Percentiles rank a stretch among this genome's conserved stretches.
Evolutionary conservation across 2,888 invertebrate genomes (phyloP).

Genomic region (Dryococelus australis): DNA sequence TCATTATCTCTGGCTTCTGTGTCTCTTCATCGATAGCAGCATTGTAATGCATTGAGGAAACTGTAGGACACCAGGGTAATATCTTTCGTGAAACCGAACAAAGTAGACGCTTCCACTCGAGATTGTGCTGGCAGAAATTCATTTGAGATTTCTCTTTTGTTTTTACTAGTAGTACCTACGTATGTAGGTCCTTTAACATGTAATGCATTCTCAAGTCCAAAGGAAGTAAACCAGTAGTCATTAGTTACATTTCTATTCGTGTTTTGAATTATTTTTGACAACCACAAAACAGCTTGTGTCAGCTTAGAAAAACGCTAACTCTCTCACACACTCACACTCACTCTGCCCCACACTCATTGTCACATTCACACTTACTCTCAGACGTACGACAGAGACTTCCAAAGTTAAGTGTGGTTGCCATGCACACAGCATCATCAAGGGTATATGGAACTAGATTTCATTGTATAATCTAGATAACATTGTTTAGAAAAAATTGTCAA

Average conservation of each 20-base stretch:
- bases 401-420: no score
- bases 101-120: constrained; percentile 41
- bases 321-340: neutral
- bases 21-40: constrained; percentile 37
- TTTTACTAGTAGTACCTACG: neutral
- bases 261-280: neutral
- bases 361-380: no score
- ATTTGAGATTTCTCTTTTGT: constrained; percentile 46
- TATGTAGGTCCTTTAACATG: neutral
- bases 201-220: neutral
- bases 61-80: constrained; percentile 44
- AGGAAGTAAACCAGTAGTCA: neutral
- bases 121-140: constrained; percentile 49
- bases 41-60: constrained; percentile 39
- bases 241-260: neutral
- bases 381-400: no score
- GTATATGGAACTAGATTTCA: no score
- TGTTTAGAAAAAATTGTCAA: no score
- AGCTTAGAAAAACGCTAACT: neutral
- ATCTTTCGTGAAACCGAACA: constrained; percentile 48
- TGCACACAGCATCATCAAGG: no score
- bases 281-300: neutral
- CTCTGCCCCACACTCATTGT: no score
- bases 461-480: no score
- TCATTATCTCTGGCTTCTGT: constrained; percentile 49